These are phyloP conservation scores for Aethina tumida DNA, from an alignment of 1,140 invertebrate species.

Conservation along the genomic window DNA sequence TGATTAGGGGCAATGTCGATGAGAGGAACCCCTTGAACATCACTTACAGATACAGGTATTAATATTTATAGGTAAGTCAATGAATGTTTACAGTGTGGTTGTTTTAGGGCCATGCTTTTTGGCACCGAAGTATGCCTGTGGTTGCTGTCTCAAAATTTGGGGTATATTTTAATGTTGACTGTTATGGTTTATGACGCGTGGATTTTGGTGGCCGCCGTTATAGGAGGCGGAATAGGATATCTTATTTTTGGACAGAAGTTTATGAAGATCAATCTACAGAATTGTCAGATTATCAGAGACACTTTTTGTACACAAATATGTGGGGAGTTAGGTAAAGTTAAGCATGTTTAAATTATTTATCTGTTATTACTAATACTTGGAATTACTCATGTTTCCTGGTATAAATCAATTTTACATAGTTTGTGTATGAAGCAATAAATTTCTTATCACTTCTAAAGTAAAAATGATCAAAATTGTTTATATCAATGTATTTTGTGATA, in stretches of 20 bases:
- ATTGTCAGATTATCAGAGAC: slow-evolving; percentile 32
- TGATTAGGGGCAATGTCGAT: slow-evolving; percentile 21
- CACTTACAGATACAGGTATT: slow-evolving; percentile 25
- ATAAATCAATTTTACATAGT: no score
- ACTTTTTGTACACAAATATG: slow-evolving; percentile 32
- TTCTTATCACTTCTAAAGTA: no score
- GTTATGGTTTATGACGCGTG: slow-evolving; percentile 87
- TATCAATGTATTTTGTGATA: no score
- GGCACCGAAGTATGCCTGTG: slow-evolving; percentile 30
- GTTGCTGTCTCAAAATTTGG: slow-evolving; percentile 39
- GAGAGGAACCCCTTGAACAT: slow-evolving; percentile 24
- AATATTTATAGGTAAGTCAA: slow-evolving; percentile 22
- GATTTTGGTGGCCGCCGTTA: slow-evolving; percentile 58
- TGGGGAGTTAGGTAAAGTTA: slow-evolving; percentile 30
- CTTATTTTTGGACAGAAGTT: slow-evolving; percentile 39
- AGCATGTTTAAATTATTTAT: no score
- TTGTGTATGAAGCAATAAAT: no score
- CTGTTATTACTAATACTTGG: no score
- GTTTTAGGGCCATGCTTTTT: slow-evolving; percentile 27
- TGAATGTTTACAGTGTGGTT: slow-evolving; percentile 4
- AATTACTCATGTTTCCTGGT: no score
- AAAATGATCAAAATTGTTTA: no score
- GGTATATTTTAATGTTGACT: slow-evolving; percentile 80
- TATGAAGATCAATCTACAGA: slow-evolving; percentile 36
- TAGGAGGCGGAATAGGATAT: slow-evolving; percentile 69